Percentiles rank a stretch among this genome's conserved stretches.
phyloP scores from a whole-genome alignment of 2,113 vertebrate genomes.

The Urocitellus parryii region DNA sequence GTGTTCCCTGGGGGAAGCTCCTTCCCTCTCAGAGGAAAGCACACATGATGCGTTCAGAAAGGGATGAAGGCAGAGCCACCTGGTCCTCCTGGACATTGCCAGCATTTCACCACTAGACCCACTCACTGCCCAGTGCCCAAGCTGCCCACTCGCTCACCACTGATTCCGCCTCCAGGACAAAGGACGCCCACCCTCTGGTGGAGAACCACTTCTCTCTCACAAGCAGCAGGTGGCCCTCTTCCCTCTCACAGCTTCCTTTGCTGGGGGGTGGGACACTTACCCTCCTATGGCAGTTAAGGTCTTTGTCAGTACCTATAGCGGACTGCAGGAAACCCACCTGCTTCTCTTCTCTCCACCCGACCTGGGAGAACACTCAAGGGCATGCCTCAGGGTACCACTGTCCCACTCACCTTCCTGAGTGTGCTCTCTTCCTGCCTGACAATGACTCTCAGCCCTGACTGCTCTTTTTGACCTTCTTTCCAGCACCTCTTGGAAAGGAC shows the following conservation, averaged over 20 bases:
- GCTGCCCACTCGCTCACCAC: rapidly evolving
- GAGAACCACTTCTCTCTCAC: neutral
- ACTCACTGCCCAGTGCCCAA: no score
- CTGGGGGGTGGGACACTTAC: neutral
- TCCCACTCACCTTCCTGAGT: rapidly evolving
- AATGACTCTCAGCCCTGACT: rapidly evolving
- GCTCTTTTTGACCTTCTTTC: rapidly evolving
- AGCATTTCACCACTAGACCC: no score
- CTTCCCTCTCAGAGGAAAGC: neutral
- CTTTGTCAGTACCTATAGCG: neutral
- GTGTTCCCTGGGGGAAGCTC: neutral
- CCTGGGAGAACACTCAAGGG: neutral
- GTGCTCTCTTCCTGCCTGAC: rapidly evolving
- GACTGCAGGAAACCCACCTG: neutral
- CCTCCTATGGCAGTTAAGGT: neutral
- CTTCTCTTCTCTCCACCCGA: no score
- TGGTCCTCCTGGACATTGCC: neutral
- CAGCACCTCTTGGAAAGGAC: rapidly evolving
- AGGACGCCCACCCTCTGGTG: rapidly evolving
- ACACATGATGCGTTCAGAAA: neutral
- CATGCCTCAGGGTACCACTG: rapidly evolving
- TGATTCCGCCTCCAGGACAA: neutral
- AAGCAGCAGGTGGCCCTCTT: neutral
- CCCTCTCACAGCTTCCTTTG: neutral
- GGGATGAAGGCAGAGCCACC: no score